Percentiles rank a stretch among this genome's conserved stretches.
phyloP scores from a whole-genome alignment of 92 coral and sea anemone genomes.

The Parazoanthus swiftii region DNA sequence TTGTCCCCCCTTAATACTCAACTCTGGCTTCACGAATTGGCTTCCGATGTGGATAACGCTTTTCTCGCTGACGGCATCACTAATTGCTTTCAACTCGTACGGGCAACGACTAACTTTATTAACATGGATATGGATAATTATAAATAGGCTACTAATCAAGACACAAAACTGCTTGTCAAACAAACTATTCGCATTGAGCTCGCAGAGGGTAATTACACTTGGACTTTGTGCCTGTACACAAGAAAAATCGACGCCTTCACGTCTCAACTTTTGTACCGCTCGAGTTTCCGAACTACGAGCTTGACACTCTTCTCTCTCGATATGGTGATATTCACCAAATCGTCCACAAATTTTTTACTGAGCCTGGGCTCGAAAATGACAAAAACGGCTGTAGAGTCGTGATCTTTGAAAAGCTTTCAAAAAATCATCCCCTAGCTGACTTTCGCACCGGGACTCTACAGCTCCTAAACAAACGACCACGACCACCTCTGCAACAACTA shows the following conservation, averaged over 20 bases:
- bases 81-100: too few relatives aligned
- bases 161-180: too few relatives aligned
- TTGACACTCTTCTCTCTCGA: background rate
- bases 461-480: background rate
- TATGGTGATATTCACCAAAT: conserved; percentile 6
- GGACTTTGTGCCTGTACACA: background rate
- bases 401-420: background rate
- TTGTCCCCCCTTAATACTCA: too few relatives aligned
- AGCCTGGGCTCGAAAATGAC: background rate
- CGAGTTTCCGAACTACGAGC: background rate
- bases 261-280: conserved; percentile 24
- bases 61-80: too few relatives aligned
- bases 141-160: too few relatives aligned
- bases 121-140: too few relatives aligned
- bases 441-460: background rate
- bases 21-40: too few relatives aligned
- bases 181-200: background rate
- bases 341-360: conserved; percentile 2
- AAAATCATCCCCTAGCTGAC: conserved; percentile 1
- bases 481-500: background rate
- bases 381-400: conserved; percentile 38
- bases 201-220: background rate
- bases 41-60: too few relatives aligned
- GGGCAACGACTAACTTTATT: too few relatives aligned
- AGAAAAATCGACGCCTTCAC: background rate